Base-by-base conservation (phyloP, 2,888 invertebrate species). In the Macropis europaea region DNA sequence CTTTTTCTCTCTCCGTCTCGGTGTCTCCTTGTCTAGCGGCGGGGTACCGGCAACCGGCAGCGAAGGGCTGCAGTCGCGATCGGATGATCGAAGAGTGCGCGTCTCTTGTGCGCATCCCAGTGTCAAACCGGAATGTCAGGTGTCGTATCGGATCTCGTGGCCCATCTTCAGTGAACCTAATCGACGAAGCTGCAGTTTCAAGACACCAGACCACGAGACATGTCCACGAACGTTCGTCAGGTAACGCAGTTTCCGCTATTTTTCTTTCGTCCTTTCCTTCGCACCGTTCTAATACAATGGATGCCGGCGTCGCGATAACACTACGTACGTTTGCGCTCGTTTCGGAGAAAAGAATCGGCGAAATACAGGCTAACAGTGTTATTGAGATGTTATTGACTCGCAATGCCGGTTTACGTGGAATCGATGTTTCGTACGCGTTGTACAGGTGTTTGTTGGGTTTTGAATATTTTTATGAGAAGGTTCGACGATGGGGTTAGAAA, bases 31-130 rank as follows among this genome's bases (percentile, higher is more conserved):
- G 32, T 22, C 17, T 13, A n/a, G n/a, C n/a, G n/a, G n/a, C n/a
- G n/a, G 45, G 52, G 38, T 66, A 62, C 50, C 68, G 60, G 64
- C 73, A 72, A 61, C 62, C 70, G 70, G 67, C 73, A 60, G 42
- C 62, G 70, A 73, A 77, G 69, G 77, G 79, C 75, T 75, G 76
- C 82, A 76, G 74, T 80, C 67, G 71, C 68, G 79, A 77, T 78
- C 84, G 79, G 74, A 80, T 78, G 82, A 82, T 82, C 82, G 82
- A 73, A 74, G 77, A 59, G 84, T 78, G 73, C 66, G 68, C 61
- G 50, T 80, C 68, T 54, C n/a, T 28, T 36, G 53, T 38, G 38
- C 26, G 56, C 40, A 26, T 28, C 56, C 54, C 38, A 32, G 26
- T 11, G 24, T 48, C 7, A 45, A 24, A 24, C 2, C 67, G 52